Evolutionary conservation across 1,140 invertebrate species (phyloP), one percentile per base, ranked within the genome.

Genomic region (Samia ricini): DNA sequence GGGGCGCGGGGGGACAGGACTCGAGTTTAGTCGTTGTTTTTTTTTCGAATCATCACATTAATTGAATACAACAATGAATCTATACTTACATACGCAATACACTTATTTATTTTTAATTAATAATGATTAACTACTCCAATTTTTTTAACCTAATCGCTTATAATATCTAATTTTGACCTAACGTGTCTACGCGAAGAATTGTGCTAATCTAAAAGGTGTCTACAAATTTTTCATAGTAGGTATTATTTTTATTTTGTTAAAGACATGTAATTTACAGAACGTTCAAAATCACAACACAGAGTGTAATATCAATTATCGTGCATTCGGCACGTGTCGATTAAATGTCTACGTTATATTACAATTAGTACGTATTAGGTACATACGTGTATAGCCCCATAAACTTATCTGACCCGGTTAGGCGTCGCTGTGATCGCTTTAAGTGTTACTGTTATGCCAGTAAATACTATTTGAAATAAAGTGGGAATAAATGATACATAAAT

Each of bases 281-380:
- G 75, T 86, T 88, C 83, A 88, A 88, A 88, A 88, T 90, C 88
- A 90, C 88, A 90, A 90, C 88, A 90, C 88, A 90, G 88, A 90
- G 88, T 90, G 88, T 88, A 88, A 88, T 88, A 86, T 88, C 83
- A 86, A 88, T 86, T 86, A 81, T 79, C 84, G 85, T 86, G 85
- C 84, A 66, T 73, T 77, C 74, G 81, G 84, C 85, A 86, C 85
- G 83, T 68, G 66, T 80, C 68, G 65, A 67, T 76, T 81, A 79
- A 80, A 71, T 70, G 65, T 67, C 82, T 88, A 87, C 79, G 68
- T 63, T 85, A 85, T 76, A 71, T 77, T 85, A 86, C 75, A 84
- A 76, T 70, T 72, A 78, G 68, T 88, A 83, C 80, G 78, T 86
- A 83, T 85, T 74, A 74, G 56, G 71, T 71, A 75, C 68, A 65